These are phyloP conservation scores for Formica selysi DNA, from an alignment of 1,140 invertebrate species.

Conservation along the genomic window DNA sequence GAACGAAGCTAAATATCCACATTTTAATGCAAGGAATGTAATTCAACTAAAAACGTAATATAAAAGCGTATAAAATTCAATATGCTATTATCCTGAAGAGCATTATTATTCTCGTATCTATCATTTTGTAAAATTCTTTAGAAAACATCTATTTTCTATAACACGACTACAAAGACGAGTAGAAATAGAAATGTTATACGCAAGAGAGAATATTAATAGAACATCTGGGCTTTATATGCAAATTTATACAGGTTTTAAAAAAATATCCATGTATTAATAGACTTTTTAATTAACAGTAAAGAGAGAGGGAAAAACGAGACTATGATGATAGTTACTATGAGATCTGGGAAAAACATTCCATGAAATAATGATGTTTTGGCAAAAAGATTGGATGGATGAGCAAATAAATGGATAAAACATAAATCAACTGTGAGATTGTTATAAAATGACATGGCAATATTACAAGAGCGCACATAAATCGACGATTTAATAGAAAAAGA, in stretches of 20 bases:
- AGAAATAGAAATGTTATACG: constrained; percentile 12
- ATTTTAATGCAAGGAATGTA: constrained; percentile 5
- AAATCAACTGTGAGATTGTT: neutral
- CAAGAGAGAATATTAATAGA: constrained; percentile 6
- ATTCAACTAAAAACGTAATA: constrained; percentile 21
- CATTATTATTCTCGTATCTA: neutral
- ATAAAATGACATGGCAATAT: neutral
- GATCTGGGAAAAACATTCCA: neutral
- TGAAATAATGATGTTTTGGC: neutral
- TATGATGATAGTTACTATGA: neutral
- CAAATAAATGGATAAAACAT: constrained; percentile 9
- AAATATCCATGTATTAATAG: constrained; percentile 16
- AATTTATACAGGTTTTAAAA: constrained; percentile 7
- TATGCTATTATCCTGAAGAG: constrained; percentile 2
- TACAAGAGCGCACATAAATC: neutral
- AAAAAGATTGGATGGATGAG: neutral
- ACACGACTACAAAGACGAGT: neutral
- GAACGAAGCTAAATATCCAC: neutral
- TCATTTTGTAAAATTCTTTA: constrained; percentile 8
- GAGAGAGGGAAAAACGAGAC: neutral
- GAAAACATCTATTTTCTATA: constrained; percentile 9
- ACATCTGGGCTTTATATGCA: neutral
- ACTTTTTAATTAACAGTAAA: constrained; percentile 20
- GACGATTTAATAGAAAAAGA: neutral
- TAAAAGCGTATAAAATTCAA: constrained; percentile 26